These are phyloP conservation scores for Emmelina monodactyla DNA, from an alignment of 2,888 invertebrate genomes.

Conservation along the genomic window DNA sequence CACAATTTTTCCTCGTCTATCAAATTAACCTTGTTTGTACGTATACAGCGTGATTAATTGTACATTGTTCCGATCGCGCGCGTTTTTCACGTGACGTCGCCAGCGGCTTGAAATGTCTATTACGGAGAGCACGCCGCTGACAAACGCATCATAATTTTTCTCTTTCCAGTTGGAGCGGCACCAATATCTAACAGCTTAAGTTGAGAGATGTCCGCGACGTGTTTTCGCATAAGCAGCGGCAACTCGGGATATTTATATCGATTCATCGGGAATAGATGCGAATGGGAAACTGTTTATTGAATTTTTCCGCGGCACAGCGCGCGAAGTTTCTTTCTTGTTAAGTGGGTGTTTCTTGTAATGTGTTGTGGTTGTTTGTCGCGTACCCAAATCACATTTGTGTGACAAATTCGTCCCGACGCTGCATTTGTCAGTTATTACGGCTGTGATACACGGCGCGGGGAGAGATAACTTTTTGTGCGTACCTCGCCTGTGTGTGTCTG, in stretches of 20 bases:
- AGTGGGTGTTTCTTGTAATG: no score
- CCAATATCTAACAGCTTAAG: constrained; percentile 1
- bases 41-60: neutral
- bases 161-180: neutral
- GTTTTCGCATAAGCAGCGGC: neutral
- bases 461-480: constrained; percentile 1
- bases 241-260: neutral
- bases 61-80: neutral
- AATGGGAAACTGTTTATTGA: no score
- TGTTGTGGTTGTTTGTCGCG: neutral
- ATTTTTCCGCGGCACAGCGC: no score
- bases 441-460: neutral
- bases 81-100: neutral
- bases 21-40: neutral
- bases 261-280: no score
- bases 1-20: constrained; percentile 1
- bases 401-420: constrained; percentile 1
- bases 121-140: neutral
- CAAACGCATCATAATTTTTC: constrained; percentile 1
- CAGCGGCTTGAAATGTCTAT: no score
- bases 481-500: neutral
- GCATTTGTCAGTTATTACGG: neutral
- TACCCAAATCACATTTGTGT: constrained; percentile 1
- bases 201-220: neutral
- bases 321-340: no score